These are phyloP conservation scores for Thomomys bottae DNA, from an alignment of 2,113 vertebrate genomes.

Conservation along the genomic window DNA sequence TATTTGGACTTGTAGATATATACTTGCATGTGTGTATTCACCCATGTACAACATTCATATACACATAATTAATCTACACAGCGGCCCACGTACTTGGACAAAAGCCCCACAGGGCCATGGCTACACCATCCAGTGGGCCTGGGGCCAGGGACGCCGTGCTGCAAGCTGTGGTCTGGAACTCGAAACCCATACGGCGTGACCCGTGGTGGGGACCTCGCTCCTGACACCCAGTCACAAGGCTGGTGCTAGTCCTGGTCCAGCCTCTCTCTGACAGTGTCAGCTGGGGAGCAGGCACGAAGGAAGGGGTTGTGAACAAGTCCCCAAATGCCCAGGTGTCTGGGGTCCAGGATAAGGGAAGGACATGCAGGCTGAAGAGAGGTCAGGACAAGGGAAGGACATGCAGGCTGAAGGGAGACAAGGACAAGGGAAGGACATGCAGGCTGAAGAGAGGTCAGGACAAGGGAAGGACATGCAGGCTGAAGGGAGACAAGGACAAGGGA, in stretches of 20 bases:
- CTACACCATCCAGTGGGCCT: accelerated
- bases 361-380: too few species aligned
- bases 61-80: neutral
- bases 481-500: neutral
- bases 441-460: neutral
- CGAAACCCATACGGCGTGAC: neutral
- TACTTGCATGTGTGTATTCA: accelerated
- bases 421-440: neutral
- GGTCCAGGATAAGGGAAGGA: too few species aligned
- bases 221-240: neutral
- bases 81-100: neutral
- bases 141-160: neutral
- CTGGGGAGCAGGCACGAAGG: too few species aligned
- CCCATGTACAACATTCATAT: neutral
- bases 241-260: neutral
- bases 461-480: neutral
- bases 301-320: neutral
- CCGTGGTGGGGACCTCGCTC: neutral
- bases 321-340: neutral
- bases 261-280: too few species aligned
- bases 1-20: accelerated
- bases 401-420: too few species aligned
- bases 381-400: neutral
- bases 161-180: neutral
- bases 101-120: neutral